phyloP scores from a whole-genome alignment of 2,113 vertebrate genomes.

The Pterophyllum scalare region DNA sequence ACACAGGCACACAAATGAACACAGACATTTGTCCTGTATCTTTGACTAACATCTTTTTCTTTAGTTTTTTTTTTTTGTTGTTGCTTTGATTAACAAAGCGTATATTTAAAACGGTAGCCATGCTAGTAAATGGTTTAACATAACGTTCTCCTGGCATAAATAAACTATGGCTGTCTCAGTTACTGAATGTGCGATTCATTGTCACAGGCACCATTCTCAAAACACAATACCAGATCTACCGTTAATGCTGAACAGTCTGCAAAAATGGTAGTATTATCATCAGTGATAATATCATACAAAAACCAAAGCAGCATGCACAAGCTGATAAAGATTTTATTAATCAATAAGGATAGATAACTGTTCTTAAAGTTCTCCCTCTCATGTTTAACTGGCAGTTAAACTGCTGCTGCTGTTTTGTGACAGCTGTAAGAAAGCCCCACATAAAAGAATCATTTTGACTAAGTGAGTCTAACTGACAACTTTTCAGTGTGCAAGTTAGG shows the following conservation, averaged over 20 bases:
- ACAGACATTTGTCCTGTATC: slow-evolving; percentile 7
- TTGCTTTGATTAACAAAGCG: background rate
- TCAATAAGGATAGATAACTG: background rate
- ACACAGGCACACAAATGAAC: slow-evolving; percentile 46
- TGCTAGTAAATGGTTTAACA: background rate
- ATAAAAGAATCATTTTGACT: background rate
- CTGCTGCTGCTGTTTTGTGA: background rate
- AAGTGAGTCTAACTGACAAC: background rate
- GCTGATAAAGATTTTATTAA: background rate
- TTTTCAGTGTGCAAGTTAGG: background rate
- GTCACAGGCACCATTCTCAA: background rate
- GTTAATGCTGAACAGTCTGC: too few species aligned
- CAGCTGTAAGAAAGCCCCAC: background rate
- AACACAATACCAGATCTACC: too few species aligned
- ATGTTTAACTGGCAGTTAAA: background rate
- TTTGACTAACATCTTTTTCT: background rate
- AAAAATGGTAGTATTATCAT: too few species aligned
- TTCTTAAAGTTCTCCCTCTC: background rate
- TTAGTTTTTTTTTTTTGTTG: background rate
- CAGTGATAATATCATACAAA: background rate
- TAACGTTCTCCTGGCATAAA: background rate
- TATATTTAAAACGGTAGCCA: background rate
- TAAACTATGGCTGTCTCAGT: background rate
- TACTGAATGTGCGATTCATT: background rate
- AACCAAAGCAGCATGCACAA: background rate